Evolutionary conservation across 2,888 invertebrate genomes (phyloP), one percentile per base, ranked within the genome.

Genomic region (Microctonus brassicae): DNA sequence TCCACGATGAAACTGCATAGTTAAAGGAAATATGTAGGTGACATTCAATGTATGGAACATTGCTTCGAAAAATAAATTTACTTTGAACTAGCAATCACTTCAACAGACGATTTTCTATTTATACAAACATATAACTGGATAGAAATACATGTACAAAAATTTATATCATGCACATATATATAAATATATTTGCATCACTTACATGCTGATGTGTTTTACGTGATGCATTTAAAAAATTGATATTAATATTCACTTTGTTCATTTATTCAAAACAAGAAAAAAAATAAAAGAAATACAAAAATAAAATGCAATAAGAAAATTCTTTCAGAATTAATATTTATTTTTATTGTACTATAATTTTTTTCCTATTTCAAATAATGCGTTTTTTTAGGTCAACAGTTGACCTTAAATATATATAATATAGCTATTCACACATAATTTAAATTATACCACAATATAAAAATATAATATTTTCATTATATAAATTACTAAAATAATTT

Each of bases 1-100:
- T 79, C 75, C 70, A 70, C 58, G 72, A 78, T 76, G 76, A 80
- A 77, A 76, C 74, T 74, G 72, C 73, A 75, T 72, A 73, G 74
- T 77, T 78, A 74, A 77, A 75, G 73, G 74, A 57, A 60, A 52
- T 39, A 63, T 53, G 47, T 34, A 60, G 69, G 33, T 70, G 62
- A 66, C 66, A 66, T 57, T 34, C 66, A 22, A 42, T 22, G 20
- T 39, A n/a, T n/a, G 24, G 39, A 60, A 36, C 55, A 55, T 42
- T 55, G 47, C 57, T 11, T 53, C 42, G 60, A 52, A 33, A 52
- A 60, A 47, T 47, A 47, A 17, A 47, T 47, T n/a, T 17, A 47
- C 47, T 47, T 17, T 47, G 47, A 47, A 17, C 17, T 20, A 47
- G 47, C 17, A 47, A 47, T 47, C 17, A 47, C 47, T 47, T 7